Base-by-base conservation (phyloP, 2,888 invertebrate species). In the Koerneria pararmatus region DNA sequence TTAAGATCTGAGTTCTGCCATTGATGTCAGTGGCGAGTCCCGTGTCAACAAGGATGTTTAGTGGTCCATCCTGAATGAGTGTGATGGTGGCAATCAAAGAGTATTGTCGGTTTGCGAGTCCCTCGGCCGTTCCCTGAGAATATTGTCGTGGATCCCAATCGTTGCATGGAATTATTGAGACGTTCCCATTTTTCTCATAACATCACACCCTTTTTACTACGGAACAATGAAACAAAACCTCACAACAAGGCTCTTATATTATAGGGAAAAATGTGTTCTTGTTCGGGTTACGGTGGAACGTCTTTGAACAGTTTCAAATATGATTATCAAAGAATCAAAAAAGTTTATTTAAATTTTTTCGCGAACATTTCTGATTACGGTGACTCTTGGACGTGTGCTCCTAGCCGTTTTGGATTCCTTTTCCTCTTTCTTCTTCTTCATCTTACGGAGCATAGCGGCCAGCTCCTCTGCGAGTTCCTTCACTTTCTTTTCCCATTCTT, bases 11-110 rank as follows among this genome's bases (percentile, higher is more conserved):
- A 1, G 78, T 81, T 51, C 78, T 67, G n/a, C 75, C 79, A 65
- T 80, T 81, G 48, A 81, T 79, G 69, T 80, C 79, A 8, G 81
- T 81, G 15, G 76, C 80, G 8, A 81, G 69, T 4, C 81, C 81
- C 3, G 81, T 81, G 69, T 81, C 81, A 24, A 81, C 78, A 1
- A 81, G 69, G 60, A 81, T 79, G 61, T 71, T 75, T 70, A 73
- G n/a, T n/a, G 29, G 24, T 54, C 68, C 70, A 71, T 80, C 78
- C 31, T 74, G 74, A 58, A 81, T 72, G 60, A 81, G 51, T 2
- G 80, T 81, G 24, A 81, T 75, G 37, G 80, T 79, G 31, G 79
- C 78, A 27, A 80, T 70, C 65, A 81, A 78, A n/a, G 70, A 69
- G 65, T 78, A 81, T 51, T 75, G 71, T 27, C 74, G 77, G 56